A percentile compares a stretch with the other conserved stretches of the same genome.
phyloP scores from a whole-genome alignment of 2,113 vertebrate species.

The Lota lota region DNA sequence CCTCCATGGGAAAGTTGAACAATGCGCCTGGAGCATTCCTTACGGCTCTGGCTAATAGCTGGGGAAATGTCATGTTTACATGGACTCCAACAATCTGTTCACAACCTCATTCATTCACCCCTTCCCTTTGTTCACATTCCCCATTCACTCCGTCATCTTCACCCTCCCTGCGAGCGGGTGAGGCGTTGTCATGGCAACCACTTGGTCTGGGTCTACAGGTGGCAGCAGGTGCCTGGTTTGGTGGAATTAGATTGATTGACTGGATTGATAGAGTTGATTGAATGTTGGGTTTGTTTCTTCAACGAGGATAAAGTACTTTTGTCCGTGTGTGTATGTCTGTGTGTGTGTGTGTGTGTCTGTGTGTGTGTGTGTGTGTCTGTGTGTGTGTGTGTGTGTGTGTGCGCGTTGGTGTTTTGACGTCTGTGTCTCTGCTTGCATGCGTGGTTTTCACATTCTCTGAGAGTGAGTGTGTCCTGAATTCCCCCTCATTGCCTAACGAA shows the following conservation, averaged over 20 bases:
- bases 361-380: background rate
- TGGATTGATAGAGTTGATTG: too few relatives aligned
- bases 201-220: too few relatives aligned
- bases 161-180: background rate
- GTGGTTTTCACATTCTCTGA: background rate
- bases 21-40: conserved; percentile 23
- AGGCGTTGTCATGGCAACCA: too few relatives aligned
- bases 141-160: background rate
- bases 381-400: background rate
- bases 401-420: background rate
- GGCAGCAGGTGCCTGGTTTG: too few relatives aligned
- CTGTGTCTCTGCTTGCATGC: background rate
- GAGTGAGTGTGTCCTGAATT: background rate
- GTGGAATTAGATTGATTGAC: too few relatives aligned
- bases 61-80: background rate
- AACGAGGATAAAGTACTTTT: too few relatives aligned
- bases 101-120: too few relatives aligned
- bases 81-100: background rate
- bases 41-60: background rate
- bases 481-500: too few relatives aligned
- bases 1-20: conserved; percentile 41
- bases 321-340: too few relatives aligned
- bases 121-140: background rate
- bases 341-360: background rate
- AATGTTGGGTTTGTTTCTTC: too few relatives aligned